phyloP scores from a whole-genome alignment of 2,797 vertebrate species.

The Hoplostethus atlanticus region DNA sequence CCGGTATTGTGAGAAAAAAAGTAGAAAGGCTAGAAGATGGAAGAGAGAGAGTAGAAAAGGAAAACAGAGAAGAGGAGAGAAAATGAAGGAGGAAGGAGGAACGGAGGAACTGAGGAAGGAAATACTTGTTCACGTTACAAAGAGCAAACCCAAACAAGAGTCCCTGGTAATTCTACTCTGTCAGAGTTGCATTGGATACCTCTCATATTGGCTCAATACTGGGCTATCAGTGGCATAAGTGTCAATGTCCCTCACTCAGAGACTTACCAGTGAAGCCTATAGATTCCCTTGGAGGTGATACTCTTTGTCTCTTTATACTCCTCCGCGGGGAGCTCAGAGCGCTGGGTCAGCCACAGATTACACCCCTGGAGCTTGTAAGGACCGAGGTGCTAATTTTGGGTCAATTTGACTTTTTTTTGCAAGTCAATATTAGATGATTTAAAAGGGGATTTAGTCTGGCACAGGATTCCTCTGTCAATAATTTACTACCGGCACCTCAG shows the following conservation, averaged over 20 bases:
- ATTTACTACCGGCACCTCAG: background rate
- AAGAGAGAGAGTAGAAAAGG: background rate
- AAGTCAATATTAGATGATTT: conserved; percentile 22
- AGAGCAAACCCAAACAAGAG: no score
- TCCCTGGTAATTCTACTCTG: no score
- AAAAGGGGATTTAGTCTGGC: conserved; percentile 14
- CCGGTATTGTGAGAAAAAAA: background rate
- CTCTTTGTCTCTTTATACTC: no score
- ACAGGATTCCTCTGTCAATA: conserved; percentile 21
- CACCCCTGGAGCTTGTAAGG: background rate
- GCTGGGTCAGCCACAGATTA: no score
- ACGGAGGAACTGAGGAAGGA: no score
- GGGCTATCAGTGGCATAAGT: no score
- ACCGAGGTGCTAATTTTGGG: background rate
- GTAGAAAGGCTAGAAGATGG: background rate
- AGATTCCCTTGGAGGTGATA: no score
- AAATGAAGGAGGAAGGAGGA: background rate
- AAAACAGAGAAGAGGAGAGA: conserved; percentile 1
- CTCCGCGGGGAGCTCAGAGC: no score
- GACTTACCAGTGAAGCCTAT: background rate
- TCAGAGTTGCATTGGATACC: no score
- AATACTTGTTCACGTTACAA: no score
- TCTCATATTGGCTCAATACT: no score
- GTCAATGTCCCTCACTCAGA: background rate
- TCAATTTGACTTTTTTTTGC: conserved; percentile 11